Evolutionary conservation across 2,113 vertebrate genomes (phyloP).

Genomic region (Apodemus speciosus): DNA sequence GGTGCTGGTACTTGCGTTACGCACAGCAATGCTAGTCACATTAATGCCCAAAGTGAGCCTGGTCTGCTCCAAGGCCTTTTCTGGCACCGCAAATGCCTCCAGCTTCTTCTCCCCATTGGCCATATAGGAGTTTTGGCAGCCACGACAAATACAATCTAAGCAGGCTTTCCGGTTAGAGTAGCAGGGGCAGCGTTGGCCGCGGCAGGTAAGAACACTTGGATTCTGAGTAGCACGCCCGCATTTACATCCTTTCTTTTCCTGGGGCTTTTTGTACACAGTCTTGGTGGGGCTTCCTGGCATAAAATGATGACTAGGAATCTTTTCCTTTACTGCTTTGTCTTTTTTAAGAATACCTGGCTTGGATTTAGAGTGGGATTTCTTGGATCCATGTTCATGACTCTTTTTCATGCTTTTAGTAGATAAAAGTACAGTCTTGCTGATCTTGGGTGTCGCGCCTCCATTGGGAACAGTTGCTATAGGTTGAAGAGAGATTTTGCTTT

Average conservation of each 20-base stretch:
- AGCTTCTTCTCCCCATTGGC: slow-evolving; percentile 99
- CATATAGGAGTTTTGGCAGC: slow-evolving; percentile 99
- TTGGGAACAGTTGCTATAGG: slow-evolving; percentile 92
- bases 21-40: slow-evolving; percentile 97
- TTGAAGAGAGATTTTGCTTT: slow-evolving; percentile 90
- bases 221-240: slow-evolving; percentile 99
- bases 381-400: slow-evolving; percentile 91
- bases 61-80: slow-evolving; percentile 99
- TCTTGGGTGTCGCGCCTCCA: slow-evolving; percentile 91
- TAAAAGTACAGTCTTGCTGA: slow-evolving; percentile 91
- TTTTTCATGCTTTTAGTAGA: slow-evolving; percentile 94
- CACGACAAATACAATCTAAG: slow-evolving; percentile 98
- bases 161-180: slow-evolving; percentile 99
- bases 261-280: slow-evolving; percentile 96
- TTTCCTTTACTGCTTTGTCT: slow-evolving; percentile 92
- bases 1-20: slow-evolving; percentile 92
- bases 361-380: slow-evolving; percentile 95
- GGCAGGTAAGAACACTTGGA: slow-evolving; percentile 99
- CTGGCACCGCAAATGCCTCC: slow-evolving; percentile 98
- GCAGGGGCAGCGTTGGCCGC: slow-evolving; percentile 98
- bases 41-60: slow-evolving; percentile 99
- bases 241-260: slow-evolving; percentile 98
- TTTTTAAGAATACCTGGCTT: slow-evolving; percentile 95
- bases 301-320: slow-evolving; percentile 91
- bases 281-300: slow-evolving; percentile 92